phyloP scores from a whole-genome alignment of 2,797 vertebrate species.

The Syndactyla subalaris region DNA sequence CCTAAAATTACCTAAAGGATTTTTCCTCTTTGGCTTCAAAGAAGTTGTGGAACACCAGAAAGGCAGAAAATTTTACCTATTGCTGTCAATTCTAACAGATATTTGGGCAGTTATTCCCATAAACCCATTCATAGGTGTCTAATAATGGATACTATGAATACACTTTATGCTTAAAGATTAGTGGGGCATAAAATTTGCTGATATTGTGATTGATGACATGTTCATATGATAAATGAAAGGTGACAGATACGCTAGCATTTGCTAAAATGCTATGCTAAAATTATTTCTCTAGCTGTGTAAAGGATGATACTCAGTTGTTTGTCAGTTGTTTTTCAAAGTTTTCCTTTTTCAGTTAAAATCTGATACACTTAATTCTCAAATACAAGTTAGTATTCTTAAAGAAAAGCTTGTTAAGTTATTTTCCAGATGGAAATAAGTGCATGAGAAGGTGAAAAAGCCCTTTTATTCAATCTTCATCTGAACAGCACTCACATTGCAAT shows the following conservation, averaged over 20 bases:
- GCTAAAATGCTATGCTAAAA: background rate
- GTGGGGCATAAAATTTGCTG: background rate
- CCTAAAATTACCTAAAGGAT: background rate
- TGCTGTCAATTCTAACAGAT: background rate
- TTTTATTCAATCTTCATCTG: background rate
- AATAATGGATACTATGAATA: background rate
- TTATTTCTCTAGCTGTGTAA: background rate
- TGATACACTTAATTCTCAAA: background rate
- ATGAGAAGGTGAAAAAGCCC: background rate
- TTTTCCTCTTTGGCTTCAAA: background rate
- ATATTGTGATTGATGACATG: background rate
- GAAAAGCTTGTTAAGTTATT: background rate
- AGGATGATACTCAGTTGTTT: background rate
- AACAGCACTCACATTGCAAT: background rate
- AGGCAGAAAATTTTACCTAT: background rate
- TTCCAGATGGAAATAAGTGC: background rate
- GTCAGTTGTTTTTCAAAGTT: background rate
- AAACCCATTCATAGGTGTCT: background rate
- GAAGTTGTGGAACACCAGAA: background rate
- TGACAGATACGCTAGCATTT: background rate
- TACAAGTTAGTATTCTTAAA: background rate
- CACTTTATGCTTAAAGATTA: background rate
- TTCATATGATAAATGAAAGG: background rate
- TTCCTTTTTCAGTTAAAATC: background rate
- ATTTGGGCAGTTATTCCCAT: background rate